phyloP scores from a whole-genome alignment of 2,888 invertebrate species.

The Tinea pellionella region DNA sequence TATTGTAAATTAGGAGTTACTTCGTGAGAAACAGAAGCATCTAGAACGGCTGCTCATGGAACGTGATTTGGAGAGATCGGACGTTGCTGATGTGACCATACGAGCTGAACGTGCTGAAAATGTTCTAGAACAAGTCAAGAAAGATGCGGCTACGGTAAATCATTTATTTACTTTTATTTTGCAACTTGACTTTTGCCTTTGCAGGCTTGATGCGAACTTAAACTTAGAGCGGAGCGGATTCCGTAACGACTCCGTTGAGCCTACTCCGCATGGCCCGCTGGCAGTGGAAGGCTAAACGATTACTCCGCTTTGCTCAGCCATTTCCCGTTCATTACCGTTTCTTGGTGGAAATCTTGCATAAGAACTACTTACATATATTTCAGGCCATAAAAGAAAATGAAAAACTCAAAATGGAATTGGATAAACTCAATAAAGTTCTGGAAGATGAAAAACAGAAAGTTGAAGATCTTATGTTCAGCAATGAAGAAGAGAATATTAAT shows the following conservation, averaged over 20 bases:
- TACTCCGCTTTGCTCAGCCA: too few relatives aligned
- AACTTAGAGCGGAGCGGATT: too few relatives aligned
- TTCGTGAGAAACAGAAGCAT: constrained; percentile 94
- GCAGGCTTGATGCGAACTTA: too few relatives aligned
- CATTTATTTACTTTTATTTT: too few relatives aligned
- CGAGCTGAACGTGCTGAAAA: constrained; percentile 84
- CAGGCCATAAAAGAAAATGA: constrained; percentile 64
- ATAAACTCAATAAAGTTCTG: constrained; percentile 71
- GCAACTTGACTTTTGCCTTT: too few relatives aligned
- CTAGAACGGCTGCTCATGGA: constrained; percentile 93
- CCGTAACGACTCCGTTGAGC: too few relatives aligned
- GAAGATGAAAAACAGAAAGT: constrained; percentile 84
- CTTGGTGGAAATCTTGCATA: too few relatives aligned
- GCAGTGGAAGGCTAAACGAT: too few relatives aligned
- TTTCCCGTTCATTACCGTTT: too few relatives aligned
- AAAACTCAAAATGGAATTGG: constrained; percentile 68
- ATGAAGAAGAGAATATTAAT: constrained; percentile 91
- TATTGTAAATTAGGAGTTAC: constrained; percentile 74
- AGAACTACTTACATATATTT: constrained; percentile 18
- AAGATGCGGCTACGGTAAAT: constrained; percentile 75
- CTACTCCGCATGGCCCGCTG: too few relatives aligned
- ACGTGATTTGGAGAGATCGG: constrained; percentile 89
- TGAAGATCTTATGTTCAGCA: constrained; percentile 90
- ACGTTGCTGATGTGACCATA: constrained; percentile 84
- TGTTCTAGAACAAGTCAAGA: constrained; percentile 67